Conservation (phyloP, 1,140 invertebrate genomes). For the Cotesia glomerata region DNA sequence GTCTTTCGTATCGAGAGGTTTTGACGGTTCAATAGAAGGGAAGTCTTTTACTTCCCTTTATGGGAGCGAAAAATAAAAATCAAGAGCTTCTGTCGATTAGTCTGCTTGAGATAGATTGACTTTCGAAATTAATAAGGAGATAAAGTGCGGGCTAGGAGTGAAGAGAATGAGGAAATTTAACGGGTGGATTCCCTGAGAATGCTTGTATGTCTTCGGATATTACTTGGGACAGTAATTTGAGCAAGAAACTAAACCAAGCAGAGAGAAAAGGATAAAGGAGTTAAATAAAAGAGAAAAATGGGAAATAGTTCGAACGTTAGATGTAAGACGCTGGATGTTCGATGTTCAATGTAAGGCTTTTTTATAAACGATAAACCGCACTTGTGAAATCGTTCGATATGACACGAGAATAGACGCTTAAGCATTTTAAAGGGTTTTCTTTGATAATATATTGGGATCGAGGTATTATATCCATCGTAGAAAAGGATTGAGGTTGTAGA, state of each 20-base stretch:
- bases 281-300: conserved; percentile 6
- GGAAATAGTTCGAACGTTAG: conserved; percentile 20
- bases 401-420: conserved; percentile 38
- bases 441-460: conserved; percentile 1
- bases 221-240: conserved; percentile 21
- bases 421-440: conserved; percentile 9
- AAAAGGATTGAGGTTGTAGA: neutral
- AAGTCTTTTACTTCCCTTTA: neutral
- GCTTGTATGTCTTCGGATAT: conserved; percentile 22
- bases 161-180: conserved; percentile 1
- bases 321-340: conserved; percentile 2
- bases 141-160: neutral
- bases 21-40: neutral
- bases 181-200: neutral
- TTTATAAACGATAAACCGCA: conserved; percentile 13
- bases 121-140: conserved; percentile 19
- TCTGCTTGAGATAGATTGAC: neutral
- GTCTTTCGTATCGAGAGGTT: too few species aligned
- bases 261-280: neutral
- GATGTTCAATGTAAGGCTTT: too few species aligned
- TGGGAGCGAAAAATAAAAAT: neutral
- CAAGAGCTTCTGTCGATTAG: neutral
- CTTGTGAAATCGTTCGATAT: conserved; percentile 34
- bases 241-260: neutral
- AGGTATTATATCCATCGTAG: neutral